Base-by-base conservation (phyloP, 2,113 vertebrate genomes). In the Apteryx mantelli region DNA sequence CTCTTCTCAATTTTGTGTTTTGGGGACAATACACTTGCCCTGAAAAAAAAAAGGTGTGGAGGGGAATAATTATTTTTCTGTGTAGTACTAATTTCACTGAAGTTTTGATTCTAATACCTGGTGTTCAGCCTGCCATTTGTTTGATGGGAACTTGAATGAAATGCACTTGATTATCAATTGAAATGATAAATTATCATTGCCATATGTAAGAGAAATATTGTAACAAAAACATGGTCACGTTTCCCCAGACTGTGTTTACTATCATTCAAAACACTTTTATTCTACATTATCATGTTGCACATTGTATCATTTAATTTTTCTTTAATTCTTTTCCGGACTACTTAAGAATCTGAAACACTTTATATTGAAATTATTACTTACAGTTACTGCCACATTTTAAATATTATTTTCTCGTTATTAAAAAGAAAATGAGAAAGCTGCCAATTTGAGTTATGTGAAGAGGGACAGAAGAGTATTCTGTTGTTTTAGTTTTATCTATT, bases 251-350 rank as follows among this genome's bases (percentile, higher is more conserved):
- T 93, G 26, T 73, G 63, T 93, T 96, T 88, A 82, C 94, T 96
- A 56, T 55, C 55, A 77, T 93, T 96, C 95, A 91, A 94, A 95
- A 69, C 20, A 78, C 34, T 95, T 97, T 68, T 80, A 42, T 86
- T 1, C 22, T 86, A 52, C 0, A 15, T 83, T 73, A 83, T 93
- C 60, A 70, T 86, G 58, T 58, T 80, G 5, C n/a, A 36, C 71
- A 65, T 30, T 68, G 36, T 13, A 91, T 40, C 19, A 36, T 85
- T 82, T 76, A 22, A 56, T 79, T 94, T 91, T 80, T 77, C 8
- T 28, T 65, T 89, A 56, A 66, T 80, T 95, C 52, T 53, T 88
- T 85, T 91, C 28, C 9, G 69, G 26, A 25, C 75, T 71, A 38
- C 64, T 84, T 86, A 82, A 88, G 89, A 61, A 20, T 79, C 82